Evolutionary conservation across 2,113 vertebrate species (phyloP).

Genomic region (Saguinus midas): DNA sequence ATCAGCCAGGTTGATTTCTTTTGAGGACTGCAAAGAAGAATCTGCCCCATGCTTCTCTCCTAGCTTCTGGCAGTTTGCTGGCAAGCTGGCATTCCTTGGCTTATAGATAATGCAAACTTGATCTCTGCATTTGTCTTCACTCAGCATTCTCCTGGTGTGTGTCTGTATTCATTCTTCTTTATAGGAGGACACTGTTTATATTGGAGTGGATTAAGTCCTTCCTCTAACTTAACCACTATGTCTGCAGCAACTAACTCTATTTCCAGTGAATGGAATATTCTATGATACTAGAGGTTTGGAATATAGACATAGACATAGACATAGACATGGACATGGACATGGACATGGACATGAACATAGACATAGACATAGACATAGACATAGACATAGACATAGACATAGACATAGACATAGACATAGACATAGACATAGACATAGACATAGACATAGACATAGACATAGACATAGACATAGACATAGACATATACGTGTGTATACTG

Average conservation of each 20-base stretch:
- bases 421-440: no score
- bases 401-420: rapidly evolving
- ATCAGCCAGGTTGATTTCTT: not conserved
- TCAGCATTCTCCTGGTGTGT: not conserved
- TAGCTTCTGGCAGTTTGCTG: not conserved
- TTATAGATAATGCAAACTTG: not conserved
- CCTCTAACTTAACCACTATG: not conserved
- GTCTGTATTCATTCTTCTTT: not conserved
- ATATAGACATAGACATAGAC: rapidly evolving
- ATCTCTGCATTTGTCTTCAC: not conserved
- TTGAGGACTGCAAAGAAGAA: not conserved
- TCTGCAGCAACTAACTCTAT: not conserved
- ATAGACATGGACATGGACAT: no score
- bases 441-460: rapidly evolving
- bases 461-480: rapidly evolving
- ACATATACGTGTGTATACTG: not conserved
- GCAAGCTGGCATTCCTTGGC: not conserved
- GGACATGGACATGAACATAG: no score
- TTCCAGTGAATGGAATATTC: not conserved
- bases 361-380: no score
- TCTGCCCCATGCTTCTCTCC: not conserved
- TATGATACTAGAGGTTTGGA: not conserved
- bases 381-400: no score
- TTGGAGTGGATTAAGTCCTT: not conserved
- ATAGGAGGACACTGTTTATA: not conserved